A percentile compares a stretch with the other conserved stretches of the same genome.
Conservation (phyloP, 2,113 vertebrate species). For the Athene cunicularia region DNA sequence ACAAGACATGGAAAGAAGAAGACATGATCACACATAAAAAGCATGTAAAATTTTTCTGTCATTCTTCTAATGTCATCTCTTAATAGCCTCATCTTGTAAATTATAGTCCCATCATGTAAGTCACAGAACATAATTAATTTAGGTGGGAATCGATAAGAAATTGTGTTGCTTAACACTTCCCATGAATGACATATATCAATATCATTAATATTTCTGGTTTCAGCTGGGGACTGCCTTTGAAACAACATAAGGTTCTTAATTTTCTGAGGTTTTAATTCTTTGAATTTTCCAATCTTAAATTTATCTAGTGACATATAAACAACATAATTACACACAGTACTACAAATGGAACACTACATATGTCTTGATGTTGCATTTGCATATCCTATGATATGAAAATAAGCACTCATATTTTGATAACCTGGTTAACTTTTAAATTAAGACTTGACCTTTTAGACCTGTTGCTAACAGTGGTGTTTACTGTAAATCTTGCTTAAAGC, state of each 20-base stretch:
- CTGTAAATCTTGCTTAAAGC: background rate
- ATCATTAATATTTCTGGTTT: background rate
- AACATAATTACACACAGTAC: background rate
- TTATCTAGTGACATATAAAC: background rate
- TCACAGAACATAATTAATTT: background rate
- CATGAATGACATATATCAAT: accelerated
- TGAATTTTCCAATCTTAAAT: background rate
- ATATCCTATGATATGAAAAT: background rate
- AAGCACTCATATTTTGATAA: background rate
- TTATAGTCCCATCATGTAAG: background rate
- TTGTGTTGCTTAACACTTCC: background rate
- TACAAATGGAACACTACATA: background rate
- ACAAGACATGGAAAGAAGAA: background rate
- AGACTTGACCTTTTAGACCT: background rate
- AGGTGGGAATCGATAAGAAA: background rate
- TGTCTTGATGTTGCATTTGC: background rate
- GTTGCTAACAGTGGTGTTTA: background rate
- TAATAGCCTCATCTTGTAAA: background rate
- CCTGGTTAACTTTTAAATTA: background rate
- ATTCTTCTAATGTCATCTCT: background rate
- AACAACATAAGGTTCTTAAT: background rate
- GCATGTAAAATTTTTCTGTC: background rate
- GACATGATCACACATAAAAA: background rate
- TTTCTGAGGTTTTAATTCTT: background rate
- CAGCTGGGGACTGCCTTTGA: background rate